A percentile compares a stretch with the other conserved stretches of the same genome.
These are phyloP conservation scores for Ctenomys sociabilis DNA, from an alignment of 2,113 vertebrate species.

Conservation along the genomic window DNA sequence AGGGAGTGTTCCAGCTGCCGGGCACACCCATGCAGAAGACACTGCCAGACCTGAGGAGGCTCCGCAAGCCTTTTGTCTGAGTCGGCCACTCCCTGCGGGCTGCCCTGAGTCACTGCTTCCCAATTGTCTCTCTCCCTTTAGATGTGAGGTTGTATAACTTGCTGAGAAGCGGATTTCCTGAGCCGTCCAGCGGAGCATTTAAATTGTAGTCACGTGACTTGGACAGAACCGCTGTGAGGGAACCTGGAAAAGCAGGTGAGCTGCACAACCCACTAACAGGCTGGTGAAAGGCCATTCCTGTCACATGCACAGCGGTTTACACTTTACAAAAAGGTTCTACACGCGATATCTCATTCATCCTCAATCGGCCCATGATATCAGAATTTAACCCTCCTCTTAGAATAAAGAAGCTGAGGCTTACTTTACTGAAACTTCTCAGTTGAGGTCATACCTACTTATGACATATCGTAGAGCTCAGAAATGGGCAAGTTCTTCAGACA, in stretches of 20 bases:
- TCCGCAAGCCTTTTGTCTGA: conserved; percentile 33
- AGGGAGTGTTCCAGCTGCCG: background rate
- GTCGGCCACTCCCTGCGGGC: background rate
- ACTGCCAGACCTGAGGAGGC: background rate
- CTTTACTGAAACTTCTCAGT: background rate
- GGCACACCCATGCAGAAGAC: background rate
- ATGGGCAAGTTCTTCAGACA: background rate
- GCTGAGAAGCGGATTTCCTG: conserved; percentile 23
- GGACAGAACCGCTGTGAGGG: background rate
- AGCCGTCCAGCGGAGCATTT: background rate
- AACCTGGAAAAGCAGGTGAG: background rate
- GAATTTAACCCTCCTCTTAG: background rate
- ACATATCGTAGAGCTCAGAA: background rate
- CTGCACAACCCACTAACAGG: background rate
- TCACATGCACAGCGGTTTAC: background rate
- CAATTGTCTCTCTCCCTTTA: conserved; percentile 48
- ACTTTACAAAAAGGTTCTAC: background rate
- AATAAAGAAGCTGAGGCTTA: background rate
- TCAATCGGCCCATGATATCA: background rate
- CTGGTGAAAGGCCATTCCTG: background rate
- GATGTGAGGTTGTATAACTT: background rate
- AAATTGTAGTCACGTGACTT: background rate
- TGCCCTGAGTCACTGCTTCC: conserved; percentile 60
- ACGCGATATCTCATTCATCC: background rate
- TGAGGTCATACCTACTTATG: background rate